These are phyloP conservation scores for Charadrius vociferus DNA, from an alignment of 2,113 vertebrate species.

Conservation along the genomic window DNA sequence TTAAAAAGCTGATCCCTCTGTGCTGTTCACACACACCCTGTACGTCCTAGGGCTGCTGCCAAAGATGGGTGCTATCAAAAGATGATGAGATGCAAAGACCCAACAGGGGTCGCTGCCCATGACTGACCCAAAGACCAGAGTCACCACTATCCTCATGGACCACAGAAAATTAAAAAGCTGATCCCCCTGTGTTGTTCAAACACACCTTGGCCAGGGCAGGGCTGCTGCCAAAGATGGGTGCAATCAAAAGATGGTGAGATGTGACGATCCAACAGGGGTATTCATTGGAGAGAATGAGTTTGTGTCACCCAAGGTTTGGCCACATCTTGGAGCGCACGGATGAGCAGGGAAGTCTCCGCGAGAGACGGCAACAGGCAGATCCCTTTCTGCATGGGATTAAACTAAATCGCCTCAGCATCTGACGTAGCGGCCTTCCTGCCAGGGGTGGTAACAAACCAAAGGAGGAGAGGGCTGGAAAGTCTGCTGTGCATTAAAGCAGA, in stretches of 20 bases:
- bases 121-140: neutral
- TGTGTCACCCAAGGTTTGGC: neutral
- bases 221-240: neutral
- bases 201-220: neutral
- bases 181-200: neutral
- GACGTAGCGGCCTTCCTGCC: conserved; percentile 50
- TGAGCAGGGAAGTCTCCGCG: neutral
- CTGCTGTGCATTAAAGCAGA: conserved; percentile 23
- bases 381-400: conserved; percentile 56
- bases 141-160: neutral
- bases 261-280: neutral
- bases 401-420: conserved; percentile 57
- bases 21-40: accelerated
- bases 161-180: neutral
- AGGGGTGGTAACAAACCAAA: neutral
- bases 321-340: accelerated
- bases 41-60: neutral
- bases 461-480: conserved; percentile 15
- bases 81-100: accelerated
- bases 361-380: neutral
- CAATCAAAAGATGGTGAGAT: neutral
- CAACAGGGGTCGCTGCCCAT: too few species aligned
- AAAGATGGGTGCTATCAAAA: neutral
- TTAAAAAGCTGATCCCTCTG: accelerated
- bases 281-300: neutral